Percentiles rank a stretch among this genome's conserved stretches.
Conservation (phyloP, 2,888 invertebrate species). For the Eudasyphora cyanicolor region DNA sequence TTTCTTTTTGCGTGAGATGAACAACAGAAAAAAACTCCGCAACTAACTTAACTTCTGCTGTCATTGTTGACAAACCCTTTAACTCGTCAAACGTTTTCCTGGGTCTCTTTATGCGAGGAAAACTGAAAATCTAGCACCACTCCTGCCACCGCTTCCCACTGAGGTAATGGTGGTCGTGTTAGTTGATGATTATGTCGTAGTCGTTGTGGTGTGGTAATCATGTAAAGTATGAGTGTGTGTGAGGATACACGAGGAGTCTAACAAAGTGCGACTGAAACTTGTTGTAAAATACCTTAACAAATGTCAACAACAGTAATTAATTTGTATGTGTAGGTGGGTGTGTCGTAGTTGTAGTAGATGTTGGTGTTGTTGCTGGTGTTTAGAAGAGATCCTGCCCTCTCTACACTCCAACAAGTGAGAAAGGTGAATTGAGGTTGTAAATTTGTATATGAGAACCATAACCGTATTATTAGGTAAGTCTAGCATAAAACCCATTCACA, state of each 20-base stretch:
- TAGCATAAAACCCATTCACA: slow-evolving; percentile 6
- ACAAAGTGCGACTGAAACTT: slow-evolving; percentile 5
- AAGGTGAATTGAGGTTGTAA: neutral
- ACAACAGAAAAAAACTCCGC: neutral
- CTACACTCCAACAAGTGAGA: too few relatives aligned
- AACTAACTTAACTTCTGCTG: neutral
- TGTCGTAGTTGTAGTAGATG: too few relatives aligned
- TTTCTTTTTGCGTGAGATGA: neutral
- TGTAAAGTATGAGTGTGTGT: neutral
- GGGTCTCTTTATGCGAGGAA: neutral
- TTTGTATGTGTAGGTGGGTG: slow-evolving; percentile 18
- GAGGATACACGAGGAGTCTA: too few relatives aligned
- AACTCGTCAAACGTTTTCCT: neutral
- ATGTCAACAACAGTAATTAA: slow-evolving; percentile 30
- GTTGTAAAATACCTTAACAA: slow-evolving; percentile 34
- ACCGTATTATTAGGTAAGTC: neutral
- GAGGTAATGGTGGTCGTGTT: neutral
- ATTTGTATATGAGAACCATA: neutral
- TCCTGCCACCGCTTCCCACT: too few relatives aligned
- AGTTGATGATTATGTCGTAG: neutral
- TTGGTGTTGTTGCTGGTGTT: too few relatives aligned
- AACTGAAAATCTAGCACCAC: too few relatives aligned
- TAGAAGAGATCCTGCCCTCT: too few relatives aligned
- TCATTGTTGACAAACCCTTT: slow-evolving; percentile 19
- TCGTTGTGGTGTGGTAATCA: slow-evolving; percentile 18